A percentile compares a stretch with the other conserved stretches of the same genome.
phyloP scores from a whole-genome alignment of 2,113 vertebrate species.

The Oriolus oriolus region DNA sequence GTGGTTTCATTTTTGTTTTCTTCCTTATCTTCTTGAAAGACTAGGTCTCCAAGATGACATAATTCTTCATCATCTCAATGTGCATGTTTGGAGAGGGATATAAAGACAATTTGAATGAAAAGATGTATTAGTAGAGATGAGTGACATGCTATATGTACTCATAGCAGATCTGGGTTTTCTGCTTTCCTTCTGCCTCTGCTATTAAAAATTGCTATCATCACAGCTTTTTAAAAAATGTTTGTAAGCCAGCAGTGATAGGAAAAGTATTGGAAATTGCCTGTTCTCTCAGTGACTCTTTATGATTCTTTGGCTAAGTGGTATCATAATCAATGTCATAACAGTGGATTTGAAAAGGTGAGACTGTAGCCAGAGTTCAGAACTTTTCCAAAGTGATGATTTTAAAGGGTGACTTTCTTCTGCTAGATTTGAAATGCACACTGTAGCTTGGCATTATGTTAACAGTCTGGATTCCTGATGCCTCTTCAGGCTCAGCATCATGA shows the following conservation, averaged over 20 bases:
- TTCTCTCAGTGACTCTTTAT: conserved; percentile 91
- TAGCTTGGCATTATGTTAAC: not conserved
- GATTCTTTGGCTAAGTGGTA: conserved; percentile 90
- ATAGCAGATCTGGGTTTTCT: not conserved
- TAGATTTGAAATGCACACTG: not conserved
- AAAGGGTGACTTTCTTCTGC: not conserved
- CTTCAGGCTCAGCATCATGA: not conserved
- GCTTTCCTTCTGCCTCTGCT: not conserved
- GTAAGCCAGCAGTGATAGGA: conserved; percentile 77
- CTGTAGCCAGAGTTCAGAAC: not conserved
- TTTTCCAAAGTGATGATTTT: not conserved
- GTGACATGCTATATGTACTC: not conserved
- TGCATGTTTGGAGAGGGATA: not conserved
- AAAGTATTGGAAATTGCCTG: conserved; percentile 86
- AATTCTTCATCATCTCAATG: not conserved
- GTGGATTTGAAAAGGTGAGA: conserved; percentile 87
- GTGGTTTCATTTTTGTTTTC: not conserved
- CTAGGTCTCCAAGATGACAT: not conserved
- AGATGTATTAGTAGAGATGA: not conserved
- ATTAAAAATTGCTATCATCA: not conserved
- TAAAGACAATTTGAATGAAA: not conserved
- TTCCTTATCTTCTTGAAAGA: not conserved
- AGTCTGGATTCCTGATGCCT: not conserved
- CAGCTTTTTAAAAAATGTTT: not conserved
- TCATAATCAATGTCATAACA: conserved; percentile 88